phyloP scores from a whole-genome alignment of 1,140 invertebrate genomes.

The Galleria mellonella region DNA sequence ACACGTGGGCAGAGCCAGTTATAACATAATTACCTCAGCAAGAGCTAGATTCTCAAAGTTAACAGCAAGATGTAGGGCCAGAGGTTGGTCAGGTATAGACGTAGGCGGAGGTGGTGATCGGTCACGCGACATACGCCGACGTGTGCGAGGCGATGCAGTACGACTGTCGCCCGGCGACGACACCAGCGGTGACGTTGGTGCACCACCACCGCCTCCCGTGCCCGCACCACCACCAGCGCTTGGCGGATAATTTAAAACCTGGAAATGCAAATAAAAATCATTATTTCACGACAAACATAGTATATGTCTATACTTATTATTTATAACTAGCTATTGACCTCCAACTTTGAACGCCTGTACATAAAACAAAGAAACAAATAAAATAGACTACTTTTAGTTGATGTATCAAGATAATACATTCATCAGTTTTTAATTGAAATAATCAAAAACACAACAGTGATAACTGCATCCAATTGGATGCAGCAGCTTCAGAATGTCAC shows the following conservation, averaged over 20 bases:
- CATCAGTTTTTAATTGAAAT: too few relatives aligned
- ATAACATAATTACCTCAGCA: conserved; percentile 52
- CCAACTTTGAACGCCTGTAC: too few relatives aligned
- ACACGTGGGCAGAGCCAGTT: too few relatives aligned
- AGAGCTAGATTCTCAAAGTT: conserved; percentile 54
- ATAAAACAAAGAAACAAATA: too few relatives aligned
- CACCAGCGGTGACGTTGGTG: conserved; percentile 74
- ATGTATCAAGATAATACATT: too few relatives aligned
- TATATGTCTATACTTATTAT: too few relatives aligned
- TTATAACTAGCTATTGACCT: too few relatives aligned
- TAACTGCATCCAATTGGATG: too few relatives aligned
- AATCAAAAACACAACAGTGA: too few relatives aligned
- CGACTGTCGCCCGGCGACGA: conserved; percentile 78
- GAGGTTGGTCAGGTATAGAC: conserved; percentile 52
- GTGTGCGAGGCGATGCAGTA: conserved; percentile 74
- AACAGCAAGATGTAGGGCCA: conserved; percentile 62
- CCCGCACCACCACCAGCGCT: conserved; percentile 36
- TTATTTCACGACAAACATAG: too few relatives aligned
- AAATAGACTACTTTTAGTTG: too few relatives aligned
- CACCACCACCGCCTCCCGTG: conserved; percentile 40
- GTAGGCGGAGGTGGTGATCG: conserved; percentile 61
- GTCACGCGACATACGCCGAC: conserved; percentile 70
- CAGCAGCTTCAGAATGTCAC: too few relatives aligned
- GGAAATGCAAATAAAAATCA: conserved; percentile 2
- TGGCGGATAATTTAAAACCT: conserved; percentile 53